Base-by-base conservation (phyloP, 1,140 invertebrate genomes). In the Mizuhopecten yessoensis region DNA sequence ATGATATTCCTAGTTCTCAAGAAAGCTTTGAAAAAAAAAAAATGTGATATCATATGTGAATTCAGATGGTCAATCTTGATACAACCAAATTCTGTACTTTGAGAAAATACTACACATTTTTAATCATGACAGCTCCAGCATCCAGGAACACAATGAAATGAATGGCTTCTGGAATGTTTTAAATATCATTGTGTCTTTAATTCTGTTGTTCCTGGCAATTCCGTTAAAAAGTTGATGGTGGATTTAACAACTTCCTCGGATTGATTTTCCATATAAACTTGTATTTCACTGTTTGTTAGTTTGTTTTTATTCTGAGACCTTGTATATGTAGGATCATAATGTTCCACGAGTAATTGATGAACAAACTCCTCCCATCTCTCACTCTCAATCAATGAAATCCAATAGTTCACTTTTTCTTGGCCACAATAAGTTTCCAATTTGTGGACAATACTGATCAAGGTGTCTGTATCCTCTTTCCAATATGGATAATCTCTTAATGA, bases 291-390 rank as follows among this genome's bases (percentile, higher is more conserved):
- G 5, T 89, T 36, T 39, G 45, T 89, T 3, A 57, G 29, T n/a
- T 92, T 91, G 87, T 93, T 93, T 88, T 93, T 94, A 23, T 86
- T 92, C 75, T 95, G 94, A 86, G 94, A 95, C 23, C 87, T n/a
- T 34, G 39, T 92, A 57, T 95, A 95, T 9, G 91, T 90, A 7
- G 90, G 91, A 90, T 95, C 94, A 91, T 95, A 95, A 92, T 95
- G 94, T 42, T 94, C 91, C 34, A 90, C n/a, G 2, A 95, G 90
- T 0, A 95, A 45, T 23, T 87, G 39, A 36, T 92, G 87, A 39
- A 95, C 94, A 94, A 95, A 94, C 0, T 93, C 92, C 42, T 93
- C 89, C 93, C 94, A 94, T 29, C 91, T 33, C 9, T 88, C 86
- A 33, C 92, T 91, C 20, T 93, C 90, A n/a, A 92, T 91, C 87